Base-by-base conservation (phyloP, 2,888 invertebrate species). In the Drosophila limbata region DNA sequence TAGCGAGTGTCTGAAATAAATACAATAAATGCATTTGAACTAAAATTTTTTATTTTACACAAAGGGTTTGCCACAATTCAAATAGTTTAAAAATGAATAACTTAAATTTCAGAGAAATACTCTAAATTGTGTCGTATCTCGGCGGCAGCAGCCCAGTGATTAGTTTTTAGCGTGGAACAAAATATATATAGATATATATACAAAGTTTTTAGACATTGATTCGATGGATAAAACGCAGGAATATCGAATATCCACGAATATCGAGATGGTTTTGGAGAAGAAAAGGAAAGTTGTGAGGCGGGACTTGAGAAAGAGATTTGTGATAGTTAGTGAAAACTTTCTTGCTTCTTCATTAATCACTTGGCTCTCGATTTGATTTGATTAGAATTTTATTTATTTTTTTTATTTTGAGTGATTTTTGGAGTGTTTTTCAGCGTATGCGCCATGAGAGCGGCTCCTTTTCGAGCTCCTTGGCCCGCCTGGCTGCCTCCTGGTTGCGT, bases 401-500 rank as follows among this genome's bases (percentile, higher is more conserved):
- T 40, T 11, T 40, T 40, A 10, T 33, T 35, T 51, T 48, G 17
- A 10, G 6, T 2, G 5, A 31, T 33, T 31, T 11, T 37, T 21
- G 33, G 8, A 11, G 3, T 11, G 11, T 1, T 13, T 57, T 40
- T 42, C 79, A 85, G 5, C 88, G 88, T 10, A 71, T 66, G n/a
- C 88, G 82, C 84, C 88, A 87, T 5, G 79, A 84, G 8, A 84
- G 60, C 21, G 84, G 84, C 71, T 82, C 64, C 64, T 84, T 84
- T 35, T 81, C 85, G 2, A 79, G 59, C 65, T 84, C 85, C 66
- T 77, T 87, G 69, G 88, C 85, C 1, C 82, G 79, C 56, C 64
- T 55, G 60, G 79, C 88, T 0, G 73, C 79, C 68, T 71, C 82
- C 66, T 70, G 61, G 15, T 84, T 85, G 48, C 74, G 73, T 9